Conservation (phyloP, 2,797 vertebrate species). For the Sebastes cheni region DNA sequence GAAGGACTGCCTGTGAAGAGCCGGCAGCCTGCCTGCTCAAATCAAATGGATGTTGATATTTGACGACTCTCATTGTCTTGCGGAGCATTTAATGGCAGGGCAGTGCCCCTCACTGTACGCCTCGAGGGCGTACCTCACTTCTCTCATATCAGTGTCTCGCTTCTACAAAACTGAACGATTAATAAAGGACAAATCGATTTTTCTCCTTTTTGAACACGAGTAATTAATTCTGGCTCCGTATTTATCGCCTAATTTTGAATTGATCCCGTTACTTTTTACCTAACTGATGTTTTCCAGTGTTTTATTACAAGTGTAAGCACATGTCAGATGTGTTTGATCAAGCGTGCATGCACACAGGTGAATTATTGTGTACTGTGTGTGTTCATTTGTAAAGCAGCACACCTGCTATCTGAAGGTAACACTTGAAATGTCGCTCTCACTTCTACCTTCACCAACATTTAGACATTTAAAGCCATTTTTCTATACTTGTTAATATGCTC, state of each 20-base stretch:
- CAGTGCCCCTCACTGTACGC: conserved; percentile 23
- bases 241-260: conserved; percentile 17
- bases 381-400: conserved; percentile 21
- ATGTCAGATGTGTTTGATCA: conserved; percentile 15
- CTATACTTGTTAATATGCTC: background rate
- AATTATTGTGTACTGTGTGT: background rate
- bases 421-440: background rate
- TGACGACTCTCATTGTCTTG: conserved; percentile 73
- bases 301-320: background rate
- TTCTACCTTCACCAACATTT: background rate
- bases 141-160: conserved; percentile 39
- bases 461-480: background rate
- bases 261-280: conserved; percentile 23
- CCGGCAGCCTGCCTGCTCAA: conserved; percentile 47
- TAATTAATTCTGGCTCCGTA: conserved; percentile 7
- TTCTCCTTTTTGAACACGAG: background rate
- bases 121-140: conserved; percentile 37
- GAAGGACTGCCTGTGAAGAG: conserved; percentile 62
- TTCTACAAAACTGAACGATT: conserved; percentile 16
- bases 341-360: background rate
- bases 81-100: conserved; percentile 77
- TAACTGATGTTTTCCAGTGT: background rate
- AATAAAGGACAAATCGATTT: conserved; percentile 36
- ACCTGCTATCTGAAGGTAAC: conserved; percentile 13
- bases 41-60: conserved; percentile 73